A percentile compares a stretch with the other conserved stretches of the same genome.
phyloP scores from a whole-genome alignment of 2,888 invertebrate species.

The Eupithecia exiguata region DNA sequence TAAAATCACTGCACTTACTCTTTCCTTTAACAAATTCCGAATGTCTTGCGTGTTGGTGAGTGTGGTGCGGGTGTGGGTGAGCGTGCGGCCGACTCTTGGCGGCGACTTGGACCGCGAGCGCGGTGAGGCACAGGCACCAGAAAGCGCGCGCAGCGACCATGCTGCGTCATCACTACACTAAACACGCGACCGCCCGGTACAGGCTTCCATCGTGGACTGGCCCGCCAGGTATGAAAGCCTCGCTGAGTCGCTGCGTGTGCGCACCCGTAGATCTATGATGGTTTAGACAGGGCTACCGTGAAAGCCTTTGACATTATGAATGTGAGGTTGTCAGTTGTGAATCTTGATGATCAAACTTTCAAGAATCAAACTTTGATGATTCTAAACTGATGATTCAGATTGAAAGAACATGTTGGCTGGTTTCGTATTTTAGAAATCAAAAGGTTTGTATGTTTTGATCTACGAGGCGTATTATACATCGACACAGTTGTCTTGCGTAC shows the following conservation, averaged over 20 bases:
- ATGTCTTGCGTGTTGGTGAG: conserved; percentile 63
- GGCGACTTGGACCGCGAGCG: conserved; percentile 61
- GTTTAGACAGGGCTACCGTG: conserved; percentile 46
- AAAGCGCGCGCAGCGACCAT: conserved; percentile 76
- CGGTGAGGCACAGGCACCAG: conserved; percentile 71
- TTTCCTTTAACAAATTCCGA: conserved; percentile 91
- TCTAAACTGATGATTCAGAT: not conserved
- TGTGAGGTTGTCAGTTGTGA: not conserved
- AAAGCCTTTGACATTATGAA: conserved; percentile 25
- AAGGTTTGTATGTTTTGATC: too few species aligned
- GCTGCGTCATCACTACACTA: conserved; percentile 78
- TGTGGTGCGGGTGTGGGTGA: conserved; percentile 49
- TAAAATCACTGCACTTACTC: conserved; percentile 83
- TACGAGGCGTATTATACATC: too few species aligned
- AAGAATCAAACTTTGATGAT: not conserved
- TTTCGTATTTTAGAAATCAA: not conserved
- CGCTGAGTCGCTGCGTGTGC: conserved; percentile 72
- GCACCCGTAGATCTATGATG: conserved; percentile 62
- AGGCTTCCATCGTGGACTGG: conserved; percentile 78
- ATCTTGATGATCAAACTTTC: not conserved
- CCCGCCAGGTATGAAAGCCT: conserved; percentile 64
- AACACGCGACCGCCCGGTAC: conserved; percentile 72
- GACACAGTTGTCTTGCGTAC: too few species aligned
- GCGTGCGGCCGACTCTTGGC: conserved; percentile 63
- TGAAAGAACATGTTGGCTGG: not conserved